Evolutionary conservation across 1,140 invertebrate species (phyloP), one percentile per base, ranked within the genome.

Genomic region (Mesaphorura yosii): DNA sequence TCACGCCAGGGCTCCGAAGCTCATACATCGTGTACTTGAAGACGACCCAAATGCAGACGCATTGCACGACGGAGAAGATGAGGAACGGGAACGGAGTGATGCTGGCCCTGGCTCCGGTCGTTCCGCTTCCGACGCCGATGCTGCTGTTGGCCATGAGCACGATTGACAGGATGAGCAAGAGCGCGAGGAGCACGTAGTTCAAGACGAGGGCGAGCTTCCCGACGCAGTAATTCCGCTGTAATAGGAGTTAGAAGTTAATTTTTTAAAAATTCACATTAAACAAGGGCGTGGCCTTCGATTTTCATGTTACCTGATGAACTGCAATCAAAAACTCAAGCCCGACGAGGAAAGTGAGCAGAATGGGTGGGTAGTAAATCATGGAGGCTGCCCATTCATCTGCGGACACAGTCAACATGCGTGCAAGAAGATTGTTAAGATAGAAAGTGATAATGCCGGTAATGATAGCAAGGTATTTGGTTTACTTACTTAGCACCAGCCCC

Each of bases 351-450:
- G 46, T 48, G 15, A 48, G 29, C 7, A 48, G 29, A 4, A 48
- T 20, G 19, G 46, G 46, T n/a, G 46, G 46, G 37, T 48, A 48
- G 19, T 26, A 48, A 31, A 48, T 23, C 46, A 48, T 48, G 20
- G 37, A 48, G 4, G 28, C 25, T 17, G 37, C 27, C 25, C 28
- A 31, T 22, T 48, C 46, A 23, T 48, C 46, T 48, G 22, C 7
- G 28, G 22, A 41, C 6, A 20, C 7, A 41, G 40, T 17, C n/a
- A 41, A 41, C 7, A 20, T 12, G n/a, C n/a, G n/a, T n/a, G n/a
- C n/a, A n/a, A n/a, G n/a, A n/a, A n/a, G n/a, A n/a, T n/a, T n/a
- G n/a, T n/a, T n/a, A n/a, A n/a, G n/a, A n/a, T n/a, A n/a, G n/a
- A n/a, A n/a, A n/a, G n/a, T n/a, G 31, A 10, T 34, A 41, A 6